Conservation (phyloP, 2,888 invertebrate species). For the Lypha dubia region DNA sequence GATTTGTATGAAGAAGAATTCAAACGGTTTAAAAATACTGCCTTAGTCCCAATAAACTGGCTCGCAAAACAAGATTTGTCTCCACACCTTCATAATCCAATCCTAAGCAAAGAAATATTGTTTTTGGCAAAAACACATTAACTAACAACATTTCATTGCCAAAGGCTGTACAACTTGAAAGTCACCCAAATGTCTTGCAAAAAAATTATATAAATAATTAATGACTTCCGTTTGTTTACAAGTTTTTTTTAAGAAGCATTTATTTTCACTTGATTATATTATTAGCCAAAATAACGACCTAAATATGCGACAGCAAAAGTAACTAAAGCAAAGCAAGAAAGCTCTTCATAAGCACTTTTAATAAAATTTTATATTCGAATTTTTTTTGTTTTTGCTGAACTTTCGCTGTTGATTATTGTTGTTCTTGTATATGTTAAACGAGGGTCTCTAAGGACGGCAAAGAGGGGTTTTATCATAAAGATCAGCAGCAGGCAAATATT, state of each 20-base stretch:
- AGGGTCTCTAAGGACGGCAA: too few relatives aligned
- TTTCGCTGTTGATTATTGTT: neutral
- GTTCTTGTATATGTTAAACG: neutral
- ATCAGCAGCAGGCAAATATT: too few relatives aligned
- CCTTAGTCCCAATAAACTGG: too few relatives aligned
- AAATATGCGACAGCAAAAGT: slow-evolving; percentile 20
- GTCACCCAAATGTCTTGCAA: neutral
- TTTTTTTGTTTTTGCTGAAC: slow-evolving; percentile 29
- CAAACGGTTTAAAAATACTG: too few relatives aligned
- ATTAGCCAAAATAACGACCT: slow-evolving; percentile 1
- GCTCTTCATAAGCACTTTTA: slow-evolving; percentile 62
- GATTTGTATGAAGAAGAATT: too few relatives aligned
- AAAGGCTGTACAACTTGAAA: too few relatives aligned
- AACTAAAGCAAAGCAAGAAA: slow-evolving; percentile 2
- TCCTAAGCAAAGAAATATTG: too few relatives aligned
- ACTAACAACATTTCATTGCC: neutral
- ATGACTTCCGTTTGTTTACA: slow-evolving; percentile 40
- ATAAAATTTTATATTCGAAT: slow-evolving; percentile 60
- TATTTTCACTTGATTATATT: slow-evolving; percentile 11
- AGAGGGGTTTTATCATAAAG: too few relatives aligned
- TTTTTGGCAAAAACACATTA: too few relatives aligned
- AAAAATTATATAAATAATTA: slow-evolving; percentile 14
- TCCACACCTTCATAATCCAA: too few relatives aligned
- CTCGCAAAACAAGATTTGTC: too few relatives aligned
- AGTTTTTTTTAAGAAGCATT: slow-evolving; percentile 37